Evolutionary conservation across 2,888 invertebrate genomes (phyloP).

Genomic region (Clanis bilineata): DNA sequence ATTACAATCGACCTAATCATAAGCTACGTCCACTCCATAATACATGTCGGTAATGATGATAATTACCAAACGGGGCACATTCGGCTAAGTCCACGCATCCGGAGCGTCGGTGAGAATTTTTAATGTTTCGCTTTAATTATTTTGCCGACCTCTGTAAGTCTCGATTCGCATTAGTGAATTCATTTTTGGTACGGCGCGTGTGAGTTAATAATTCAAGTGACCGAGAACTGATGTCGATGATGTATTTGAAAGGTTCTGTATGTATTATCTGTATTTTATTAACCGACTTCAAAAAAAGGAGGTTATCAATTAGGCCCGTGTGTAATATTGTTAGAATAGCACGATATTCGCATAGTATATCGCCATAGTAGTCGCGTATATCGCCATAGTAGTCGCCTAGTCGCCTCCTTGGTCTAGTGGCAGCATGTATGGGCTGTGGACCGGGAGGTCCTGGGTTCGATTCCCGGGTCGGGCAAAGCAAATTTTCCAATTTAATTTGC

Average conservation of each 20-base stretch:
- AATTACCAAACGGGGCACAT: constrained; percentile 1
- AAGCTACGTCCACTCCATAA: not conserved
- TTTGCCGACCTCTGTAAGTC: constrained; percentile 71
- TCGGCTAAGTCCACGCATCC: constrained; percentile 11
- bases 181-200: constrained; percentile 68
- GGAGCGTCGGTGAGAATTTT: constrained; percentile 60
- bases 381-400: too few species aligned
- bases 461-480: too few species aligned
- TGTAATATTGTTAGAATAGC: too few species aligned
- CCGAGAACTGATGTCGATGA: not conserved
- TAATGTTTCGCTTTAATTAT: constrained; percentile 81
- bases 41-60: not conserved
- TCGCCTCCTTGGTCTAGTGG: too few species aligned
- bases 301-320: too few species aligned
- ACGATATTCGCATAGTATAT: too few species aligned
- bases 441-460: too few species aligned
- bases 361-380: too few species aligned
- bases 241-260: not conserved
- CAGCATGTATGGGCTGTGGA: too few species aligned
- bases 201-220: constrained; percentile 40
- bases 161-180: constrained; percentile 80
- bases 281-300: too few species aligned
- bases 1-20: not conserved
- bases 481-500: too few species aligned
- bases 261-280: too few species aligned